These are phyloP conservation scores for Podarcis cretensis DNA, from an alignment of 2,113 vertebrate genomes.

Conservation along the genomic window DNA sequence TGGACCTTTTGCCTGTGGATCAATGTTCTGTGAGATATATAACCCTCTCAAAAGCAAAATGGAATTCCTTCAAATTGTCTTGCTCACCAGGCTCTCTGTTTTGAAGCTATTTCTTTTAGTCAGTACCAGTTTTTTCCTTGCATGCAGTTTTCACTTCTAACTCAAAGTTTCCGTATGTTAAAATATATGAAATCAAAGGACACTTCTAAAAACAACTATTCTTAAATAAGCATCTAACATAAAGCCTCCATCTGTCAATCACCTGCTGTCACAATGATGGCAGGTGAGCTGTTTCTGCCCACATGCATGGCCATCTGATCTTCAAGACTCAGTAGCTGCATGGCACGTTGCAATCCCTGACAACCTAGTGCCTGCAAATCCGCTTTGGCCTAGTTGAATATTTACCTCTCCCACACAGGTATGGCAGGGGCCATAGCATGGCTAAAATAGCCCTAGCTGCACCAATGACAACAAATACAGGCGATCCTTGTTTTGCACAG, in stretches of 20 bases:
- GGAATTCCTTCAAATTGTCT: background rate
- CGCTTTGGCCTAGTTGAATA: too few species aligned
- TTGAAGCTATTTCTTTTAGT: background rate
- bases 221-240: slow-evolving; percentile 41
- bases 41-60: background rate
- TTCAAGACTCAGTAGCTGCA: too few species aligned
- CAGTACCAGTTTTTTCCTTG: background rate
- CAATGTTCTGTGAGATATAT: background rate
- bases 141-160: background rate
- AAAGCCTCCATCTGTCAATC: background rate
- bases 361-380: too few species aligned
- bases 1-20: background rate
- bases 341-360: too few species aligned
- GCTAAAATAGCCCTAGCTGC: too few species aligned
- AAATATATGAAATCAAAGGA: background rate
- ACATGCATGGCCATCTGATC: too few species aligned
- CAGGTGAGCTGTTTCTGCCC: too few species aligned
- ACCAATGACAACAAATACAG: too few species aligned
- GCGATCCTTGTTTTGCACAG: too few species aligned
- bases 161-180: background rate
- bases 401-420: too few species aligned
- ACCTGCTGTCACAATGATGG: too few species aligned
- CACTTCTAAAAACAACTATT: slow-evolving; percentile 28
- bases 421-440: too few species aligned
- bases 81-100: background rate